Evolutionary conservation across 2,888 invertebrate species (phyloP), one percentile per base, ranked within the genome.

Genomic region (Lasius fuliginosus): DNA sequence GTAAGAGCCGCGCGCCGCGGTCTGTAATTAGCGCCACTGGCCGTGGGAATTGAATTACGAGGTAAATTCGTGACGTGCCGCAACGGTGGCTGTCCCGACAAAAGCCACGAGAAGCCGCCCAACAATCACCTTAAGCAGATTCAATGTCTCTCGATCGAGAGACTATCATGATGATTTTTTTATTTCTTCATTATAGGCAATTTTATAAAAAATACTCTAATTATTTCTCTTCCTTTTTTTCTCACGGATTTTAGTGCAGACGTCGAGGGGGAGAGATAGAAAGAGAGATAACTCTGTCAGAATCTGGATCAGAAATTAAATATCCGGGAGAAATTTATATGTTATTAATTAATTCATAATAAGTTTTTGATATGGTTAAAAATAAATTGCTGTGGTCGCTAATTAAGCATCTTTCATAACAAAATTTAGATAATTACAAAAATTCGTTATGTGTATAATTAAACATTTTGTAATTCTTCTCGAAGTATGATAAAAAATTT

Each of bases 11-110:
- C 76, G 84, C 69, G 64, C 83, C 68, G 82, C 77, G 88, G 86
- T 64, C 89, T 90, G 92, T 92, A 94, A 94, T 94, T 94, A 94
- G 93, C 92, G 92, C 91, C 89, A 90, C 88, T 91, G 92, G 92
- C 92, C 94, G 94, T 94, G 94, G 94, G 94, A 94, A 94, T 94
- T 93, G 92, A 94, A 94, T 94, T 93, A 94, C 94, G 91, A 92
- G 91, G 89, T 92, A 91, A 93, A 93, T 92, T 91, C 91, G 88
- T 89, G 87, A 91, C 89, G 88, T 90, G 87, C 89, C 89, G 75
- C 30, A 77, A 68, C 77, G 85, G 84, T 86, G 85, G 74, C 69
- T 49, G 84, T 75, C 74, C 86, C 82, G 88, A 82, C 81, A 88
- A 89, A 89, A 91, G 87, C 84, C 77, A 85, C 74, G 83, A 23